Evolutionary conservation across 1,140 invertebrate species (phyloP), one percentile per base, ranked within the genome.

Genomic region (Leucophenga varia): DNA sequence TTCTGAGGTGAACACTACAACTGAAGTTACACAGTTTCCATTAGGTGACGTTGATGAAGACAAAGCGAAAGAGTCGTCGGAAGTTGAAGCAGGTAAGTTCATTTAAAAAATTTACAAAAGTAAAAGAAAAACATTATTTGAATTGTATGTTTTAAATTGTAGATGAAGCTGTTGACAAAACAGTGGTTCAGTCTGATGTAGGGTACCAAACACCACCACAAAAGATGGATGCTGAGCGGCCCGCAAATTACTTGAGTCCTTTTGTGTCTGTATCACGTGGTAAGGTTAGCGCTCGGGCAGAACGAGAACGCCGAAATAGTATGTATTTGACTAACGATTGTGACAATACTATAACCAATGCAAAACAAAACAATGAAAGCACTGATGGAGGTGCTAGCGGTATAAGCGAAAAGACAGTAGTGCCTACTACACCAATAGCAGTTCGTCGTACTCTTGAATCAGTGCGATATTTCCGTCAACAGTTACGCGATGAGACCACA

Each of bases 391-490:
- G n/a, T n/a, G n/a, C n/a, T n/a, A n/a, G n/a, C n/a, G n/a, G n/a
- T n/a, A 9, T 21, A 22, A 28, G 2, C 13, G 43, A 34, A 16
- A 6, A 35, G 5, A 18, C 1, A 17, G 4, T 35, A 6, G 19
- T 32, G 19, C 30, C 46, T 6, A 52, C 49, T 20, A 49, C 39
- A 3, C 36, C 55, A 3, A 39, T 52, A 17, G 47, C 47, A 9
- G 49, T 59, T 5, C 75, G 79, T 13, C 74, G 77, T 10, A 74
- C 79, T 34, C 50, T 78, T 43, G 73, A 75, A 9, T 77, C 79
- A 0, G 77, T 80, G 3, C 57, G 74, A n/a, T 83, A 82, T 47
- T 85, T 84, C 43, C 76, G 78, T 10, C 49, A 69, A 30, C 65
- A 82, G 28, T 53, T 83, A 12, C 60, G 79, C 0, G 65, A 70